phyloP scores from a whole-genome alignment of 2,888 invertebrate species.

The Pterostichus niger region DNA sequence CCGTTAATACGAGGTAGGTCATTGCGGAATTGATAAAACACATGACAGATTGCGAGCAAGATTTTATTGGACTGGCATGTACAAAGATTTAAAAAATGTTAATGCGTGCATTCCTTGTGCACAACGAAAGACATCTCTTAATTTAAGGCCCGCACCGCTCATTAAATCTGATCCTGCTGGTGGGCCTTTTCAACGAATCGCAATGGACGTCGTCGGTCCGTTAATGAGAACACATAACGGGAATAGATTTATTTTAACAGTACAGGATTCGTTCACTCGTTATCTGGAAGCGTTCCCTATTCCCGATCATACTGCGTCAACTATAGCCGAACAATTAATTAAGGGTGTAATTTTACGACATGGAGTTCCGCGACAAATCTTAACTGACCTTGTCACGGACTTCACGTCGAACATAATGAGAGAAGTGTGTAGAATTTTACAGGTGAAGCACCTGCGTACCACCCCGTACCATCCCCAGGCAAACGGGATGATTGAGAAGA shows the following conservation, averaged over 20 bases:
- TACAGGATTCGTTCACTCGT: slow-evolving; percentile 68
- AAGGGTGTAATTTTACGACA: slow-evolving; percentile 44
- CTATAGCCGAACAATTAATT: slow-evolving; percentile 68
- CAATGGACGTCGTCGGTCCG: slow-evolving; percentile 69
- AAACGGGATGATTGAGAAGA: slow-evolving; percentile 51
- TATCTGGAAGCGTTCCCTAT: slow-evolving; percentile 69
- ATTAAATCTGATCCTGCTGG: not conserved
- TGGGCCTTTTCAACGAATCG: slow-evolving; percentile 66
- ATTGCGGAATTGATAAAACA: slow-evolving; percentile 68
- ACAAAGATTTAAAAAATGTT: slow-evolving; percentile 66
- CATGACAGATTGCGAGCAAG: slow-evolving; percentile 60
- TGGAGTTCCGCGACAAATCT: slow-evolving; percentile 50
- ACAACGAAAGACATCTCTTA: slow-evolving; percentile 64
- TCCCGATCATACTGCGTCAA: slow-evolving; percentile 69
- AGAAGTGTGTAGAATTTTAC: slow-evolving; percentile 46
- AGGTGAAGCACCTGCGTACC: slow-evolving; percentile 38
- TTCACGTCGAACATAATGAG: slow-evolving; percentile 53
- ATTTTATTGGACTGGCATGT: slow-evolving; percentile 68
- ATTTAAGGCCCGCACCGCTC: slow-evolving; percentile 5
- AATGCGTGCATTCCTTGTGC: slow-evolving; percentile 68
- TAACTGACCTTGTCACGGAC: slow-evolving; percentile 58
- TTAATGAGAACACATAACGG: slow-evolving; percentile 58
- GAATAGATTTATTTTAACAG: slow-evolving; percentile 69
- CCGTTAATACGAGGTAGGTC: not conserved
- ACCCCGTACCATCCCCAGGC: slow-evolving; percentile 48